Percentiles rank a stretch among this genome's conserved stretches.
phyloP scores from a whole-genome alignment of 2,113 vertebrate genomes.

The Nothocercus julius region DNA sequence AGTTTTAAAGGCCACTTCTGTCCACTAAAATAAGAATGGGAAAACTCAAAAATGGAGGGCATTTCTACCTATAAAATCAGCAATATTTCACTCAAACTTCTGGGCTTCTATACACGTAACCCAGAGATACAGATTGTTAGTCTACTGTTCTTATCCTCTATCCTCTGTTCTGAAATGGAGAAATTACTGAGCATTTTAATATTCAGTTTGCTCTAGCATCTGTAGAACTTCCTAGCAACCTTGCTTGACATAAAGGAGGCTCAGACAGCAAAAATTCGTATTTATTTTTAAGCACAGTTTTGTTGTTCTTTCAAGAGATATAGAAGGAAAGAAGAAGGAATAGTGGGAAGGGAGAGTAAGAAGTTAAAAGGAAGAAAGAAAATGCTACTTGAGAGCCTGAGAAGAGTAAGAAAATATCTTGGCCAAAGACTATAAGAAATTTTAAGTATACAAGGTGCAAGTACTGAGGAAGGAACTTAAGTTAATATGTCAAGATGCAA shows the following conservation, averaged over 20 bases:
- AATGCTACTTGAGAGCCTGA: neutral
- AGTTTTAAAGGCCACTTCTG: slow-evolving; percentile 17
- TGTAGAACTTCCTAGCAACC: neutral
- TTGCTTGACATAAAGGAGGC: neutral
- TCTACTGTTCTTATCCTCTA: neutral
- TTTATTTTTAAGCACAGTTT: neutral
- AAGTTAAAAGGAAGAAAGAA: neutral
- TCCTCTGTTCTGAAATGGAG: neutral
- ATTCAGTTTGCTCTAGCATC: neutral
- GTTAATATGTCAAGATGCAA: too few relatives aligned
- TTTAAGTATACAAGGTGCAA: neutral
- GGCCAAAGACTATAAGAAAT: neutral
- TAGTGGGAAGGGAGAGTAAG: neutral
- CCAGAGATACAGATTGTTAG: neutral
- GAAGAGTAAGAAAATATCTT: neutral
- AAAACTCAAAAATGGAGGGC: accelerated
- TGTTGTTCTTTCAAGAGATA: neutral
- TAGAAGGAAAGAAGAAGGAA: neutral
- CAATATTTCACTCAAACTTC: neutral
- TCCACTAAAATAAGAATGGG: neutral
- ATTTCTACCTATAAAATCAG: neutral
- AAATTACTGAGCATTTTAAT: neutral
- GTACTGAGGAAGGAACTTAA: neutral
- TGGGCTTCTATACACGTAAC: neutral
- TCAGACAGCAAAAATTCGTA: neutral